phyloP scores from a whole-genome alignment of 2,888 invertebrate species.

The Diadegma fenestrale region DNA sequence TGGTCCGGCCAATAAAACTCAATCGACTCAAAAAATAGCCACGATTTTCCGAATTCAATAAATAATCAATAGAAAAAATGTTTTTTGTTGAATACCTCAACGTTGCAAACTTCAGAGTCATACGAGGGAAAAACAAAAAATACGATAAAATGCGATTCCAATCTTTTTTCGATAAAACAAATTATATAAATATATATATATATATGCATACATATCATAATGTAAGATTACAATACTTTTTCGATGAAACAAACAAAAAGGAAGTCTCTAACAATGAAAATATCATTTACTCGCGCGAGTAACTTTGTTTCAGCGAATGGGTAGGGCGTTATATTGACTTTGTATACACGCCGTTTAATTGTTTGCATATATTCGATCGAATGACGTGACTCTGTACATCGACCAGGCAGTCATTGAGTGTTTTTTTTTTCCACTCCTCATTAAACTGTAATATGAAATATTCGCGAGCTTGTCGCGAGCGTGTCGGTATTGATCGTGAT shows the following conservation, averaged over 20 bases:
- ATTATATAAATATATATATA: neutral
- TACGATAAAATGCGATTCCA: conserved; percentile 17
- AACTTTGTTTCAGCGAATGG: conserved; percentile 33
- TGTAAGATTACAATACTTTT: neutral
- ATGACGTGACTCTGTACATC: conserved; percentile 42
- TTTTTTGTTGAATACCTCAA: too few species aligned
- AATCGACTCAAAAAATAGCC: too few species aligned
- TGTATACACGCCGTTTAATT: conserved; percentile 19
- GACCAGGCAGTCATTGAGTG: conserved; percentile 11
- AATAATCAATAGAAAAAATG: too few species aligned
- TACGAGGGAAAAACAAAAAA: conserved; percentile 30
- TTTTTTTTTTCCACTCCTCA: conserved; percentile 6
- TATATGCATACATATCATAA: neutral
- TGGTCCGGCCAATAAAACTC: too few species aligned
- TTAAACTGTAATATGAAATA: conserved; percentile 47
- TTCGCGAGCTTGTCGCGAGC: conserved; percentile 52
- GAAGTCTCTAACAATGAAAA: neutral
- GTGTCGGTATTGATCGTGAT: conserved; percentile 59
- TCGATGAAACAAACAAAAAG: neutral
- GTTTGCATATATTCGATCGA: conserved; percentile 45
- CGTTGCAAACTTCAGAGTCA: too few species aligned
- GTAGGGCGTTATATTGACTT: conserved; percentile 22
- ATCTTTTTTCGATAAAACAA: conserved; percentile 10
- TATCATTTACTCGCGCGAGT: neutral
- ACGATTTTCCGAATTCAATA: too few species aligned